Percentiles rank a stretch among this genome's conserved stretches.
phyloP scores from a whole-genome alignment of 2,797 vertebrate genomes.

The Danio tinwini region DNA sequence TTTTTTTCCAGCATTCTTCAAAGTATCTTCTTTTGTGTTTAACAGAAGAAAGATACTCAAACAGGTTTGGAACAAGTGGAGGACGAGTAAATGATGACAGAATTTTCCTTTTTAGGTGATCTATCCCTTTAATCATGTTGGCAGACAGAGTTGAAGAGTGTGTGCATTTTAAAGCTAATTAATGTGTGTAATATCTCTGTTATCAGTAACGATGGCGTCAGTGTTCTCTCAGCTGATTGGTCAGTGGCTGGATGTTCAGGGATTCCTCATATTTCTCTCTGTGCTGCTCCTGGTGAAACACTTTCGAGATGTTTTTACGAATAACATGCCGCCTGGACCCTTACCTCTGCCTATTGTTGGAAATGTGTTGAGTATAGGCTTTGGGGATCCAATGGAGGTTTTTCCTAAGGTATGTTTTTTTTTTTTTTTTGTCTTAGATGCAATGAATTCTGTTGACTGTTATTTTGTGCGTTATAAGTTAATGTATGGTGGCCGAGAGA shows the following conservation, averaged over 20 bases:
- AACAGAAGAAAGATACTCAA: too few relatives aligned
- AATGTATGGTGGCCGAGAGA: too few relatives aligned
- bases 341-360: slow-evolving; percentile 64
- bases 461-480: neutral
- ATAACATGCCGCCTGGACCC: slow-evolving; percentile 67
- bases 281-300: slow-evolving; percentile 64
- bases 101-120: too few relatives aligned
- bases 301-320: slow-evolving; percentile 50
- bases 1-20: too few relatives aligned
- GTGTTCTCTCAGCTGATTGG: slow-evolving; percentile 12
- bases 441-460: too few relatives aligned
- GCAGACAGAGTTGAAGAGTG: neutral
- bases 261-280: slow-evolving; percentile 60
- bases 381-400: slow-evolving; percentile 49
- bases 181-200: neutral
- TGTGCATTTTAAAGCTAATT: neutral
- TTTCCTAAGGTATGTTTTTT: slow-evolving; percentile 60
- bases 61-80: too few relatives aligned
- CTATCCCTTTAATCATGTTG: too few relatives aligned
- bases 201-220: slow-evolving; percentile 14
- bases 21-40: too few relatives aligned
- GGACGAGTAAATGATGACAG: too few relatives aligned
- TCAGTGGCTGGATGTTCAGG: slow-evolving; percentile 56
- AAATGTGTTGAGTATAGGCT: slow-evolving; percentile 61
- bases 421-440: neutral